Percentiles rank a stretch among this genome's conserved stretches.
Conservation (phyloP, 2,797 vertebrate genomes). For the Amphiprion clarkii region DNA sequence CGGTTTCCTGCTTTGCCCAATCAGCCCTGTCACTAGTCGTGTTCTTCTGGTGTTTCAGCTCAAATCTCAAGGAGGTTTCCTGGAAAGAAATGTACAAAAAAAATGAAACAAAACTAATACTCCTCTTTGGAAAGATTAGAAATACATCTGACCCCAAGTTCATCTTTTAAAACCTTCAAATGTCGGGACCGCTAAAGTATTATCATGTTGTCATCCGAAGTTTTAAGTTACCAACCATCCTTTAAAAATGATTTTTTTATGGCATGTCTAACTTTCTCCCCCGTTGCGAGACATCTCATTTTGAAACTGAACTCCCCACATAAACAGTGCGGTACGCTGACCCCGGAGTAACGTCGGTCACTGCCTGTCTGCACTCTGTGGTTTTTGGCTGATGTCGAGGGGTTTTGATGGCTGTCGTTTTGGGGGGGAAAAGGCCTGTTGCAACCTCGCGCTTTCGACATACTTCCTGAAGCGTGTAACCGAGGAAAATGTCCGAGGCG, state of each 20-base stretch:
- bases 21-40: slow-evolving; percentile 20
- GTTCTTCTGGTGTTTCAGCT: slow-evolving; percentile 18
- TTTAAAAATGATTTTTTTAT: slow-evolving; percentile 5
- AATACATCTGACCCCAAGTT: neutral
- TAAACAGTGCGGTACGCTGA: slow-evolving; percentile 38
- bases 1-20: slow-evolving; percentile 15
- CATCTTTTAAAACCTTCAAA: neutral
- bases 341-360: slow-evolving; percentile 28
- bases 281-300: neutral
- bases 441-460: slow-evolving; percentile 36
- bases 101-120: neutral
- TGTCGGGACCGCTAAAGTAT: neutral
- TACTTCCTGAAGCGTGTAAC: slow-evolving; percentile 29
- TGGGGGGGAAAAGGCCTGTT: slow-evolving; percentile 35
- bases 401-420: slow-evolving; percentile 44
- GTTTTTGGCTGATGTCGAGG: slow-evolving; percentile 42
- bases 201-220: slow-evolving; percentile 34
- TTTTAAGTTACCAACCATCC: slow-evolving; percentile 15
- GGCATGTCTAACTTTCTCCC: neutral
- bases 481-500: slow-evolving; percentile 26
- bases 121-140: neutral
- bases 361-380: slow-evolving; percentile 47
- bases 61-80: slow-evolving; percentile 2
- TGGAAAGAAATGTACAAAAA: slow-evolving; percentile 1
- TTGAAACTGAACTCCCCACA: slow-evolving; percentile 29